These are phyloP conservation scores for Pampus argenteus DNA, from an alignment of 2,797 vertebrate species.

Conservation along the genomic window DNA sequence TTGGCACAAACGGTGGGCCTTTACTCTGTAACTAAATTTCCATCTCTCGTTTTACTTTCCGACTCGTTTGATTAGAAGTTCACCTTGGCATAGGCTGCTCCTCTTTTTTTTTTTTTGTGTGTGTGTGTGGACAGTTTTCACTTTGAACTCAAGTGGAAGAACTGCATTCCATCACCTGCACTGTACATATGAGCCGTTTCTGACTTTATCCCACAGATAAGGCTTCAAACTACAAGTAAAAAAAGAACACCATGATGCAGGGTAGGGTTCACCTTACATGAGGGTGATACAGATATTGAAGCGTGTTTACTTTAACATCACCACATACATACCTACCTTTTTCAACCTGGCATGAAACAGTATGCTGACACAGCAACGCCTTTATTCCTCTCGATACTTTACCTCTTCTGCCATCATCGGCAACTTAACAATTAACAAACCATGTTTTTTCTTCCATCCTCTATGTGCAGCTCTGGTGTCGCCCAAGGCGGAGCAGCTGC, in stretches of 20 bases:
- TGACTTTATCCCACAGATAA: slow-evolving; percentile 43
- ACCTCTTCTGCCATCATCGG: background rate
- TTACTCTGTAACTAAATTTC: slow-evolving; percentile 19
- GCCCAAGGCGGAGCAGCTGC: slow-evolving; percentile 90
- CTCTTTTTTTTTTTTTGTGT: slow-evolving; percentile 31
- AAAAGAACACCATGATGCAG: slow-evolving; percentile 1
- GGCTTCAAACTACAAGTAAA: background rate
- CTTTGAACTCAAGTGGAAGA: slow-evolving; percentile 60
- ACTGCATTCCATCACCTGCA: slow-evolving; percentile 72
- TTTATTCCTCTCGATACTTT: background rate
- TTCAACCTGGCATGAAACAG: slow-evolving; percentile 5
- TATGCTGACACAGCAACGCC: background rate
- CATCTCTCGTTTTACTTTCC: background rate
- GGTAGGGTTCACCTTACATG: slow-evolving; percentile 17
- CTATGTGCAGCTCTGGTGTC: slow-evolving; percentile 85
- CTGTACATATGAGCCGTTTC: slow-evolving; percentile 20
- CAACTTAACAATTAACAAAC: background rate
- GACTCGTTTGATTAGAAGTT: slow-evolving; percentile 16
- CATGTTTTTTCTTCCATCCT: background rate
- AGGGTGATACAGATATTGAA: slow-evolving; percentile 1
- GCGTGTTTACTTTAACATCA: slow-evolving; percentile 18
- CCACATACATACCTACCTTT: slow-evolving; percentile 27
- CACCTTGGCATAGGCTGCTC: slow-evolving; percentile 46
- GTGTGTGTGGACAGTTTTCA: slow-evolving; percentile 29
- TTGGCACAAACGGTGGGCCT: slow-evolving; percentile 6